These are phyloP conservation scores for Cataglyphis altisquamis DNA, from an alignment of 2,888 invertebrate species.

Conservation along the genomic window DNA sequence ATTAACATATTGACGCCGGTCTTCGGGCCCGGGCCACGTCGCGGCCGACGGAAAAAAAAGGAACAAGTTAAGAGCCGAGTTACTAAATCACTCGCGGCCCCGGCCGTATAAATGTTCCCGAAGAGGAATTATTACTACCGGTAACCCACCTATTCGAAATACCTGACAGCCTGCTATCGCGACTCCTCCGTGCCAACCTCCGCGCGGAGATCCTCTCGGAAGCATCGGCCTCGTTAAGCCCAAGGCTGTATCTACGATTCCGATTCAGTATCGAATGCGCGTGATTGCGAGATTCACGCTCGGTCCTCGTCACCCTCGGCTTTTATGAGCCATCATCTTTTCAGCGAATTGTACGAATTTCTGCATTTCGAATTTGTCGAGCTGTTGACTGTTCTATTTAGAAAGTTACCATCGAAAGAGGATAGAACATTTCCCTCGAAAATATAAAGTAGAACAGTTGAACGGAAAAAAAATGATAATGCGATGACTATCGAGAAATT, in stretches of 20 bases:
- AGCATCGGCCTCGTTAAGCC: slow-evolving; percentile 75
- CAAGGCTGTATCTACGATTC: slow-evolving; percentile 60
- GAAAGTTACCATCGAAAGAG: background rate
- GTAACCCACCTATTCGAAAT: slow-evolving; percentile 75
- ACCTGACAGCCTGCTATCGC: slow-evolving; percentile 73
- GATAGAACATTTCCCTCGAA: slow-evolving; percentile 2
- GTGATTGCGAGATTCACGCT: slow-evolving; percentile 14
- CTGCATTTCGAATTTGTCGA: background rate
- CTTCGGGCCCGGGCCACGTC: slow-evolving; percentile 64
- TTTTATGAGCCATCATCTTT: background rate
- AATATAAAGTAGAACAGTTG: background rate
- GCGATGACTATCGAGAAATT: slow-evolving; percentile 52
- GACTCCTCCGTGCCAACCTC: slow-evolving; percentile 27
- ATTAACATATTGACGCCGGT: slow-evolving; percentile 86
- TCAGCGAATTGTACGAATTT: background rate
- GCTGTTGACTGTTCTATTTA: background rate
- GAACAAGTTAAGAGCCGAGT: slow-evolving; percentile 79
- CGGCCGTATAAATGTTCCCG: slow-evolving; percentile 78
- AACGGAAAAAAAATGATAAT: slow-evolving; percentile 51
- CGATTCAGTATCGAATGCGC: slow-evolving; percentile 38
- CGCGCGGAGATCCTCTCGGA: slow-evolving; percentile 50
- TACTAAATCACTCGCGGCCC: slow-evolving; percentile 83
- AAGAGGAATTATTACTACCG: slow-evolving; percentile 81
- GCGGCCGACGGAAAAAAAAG: slow-evolving; percentile 47
- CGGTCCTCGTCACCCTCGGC: slow-evolving; percentile 33